Conservation (phyloP, 2,113 vertebrate genomes). For the Circaetus gallicus region DNA sequence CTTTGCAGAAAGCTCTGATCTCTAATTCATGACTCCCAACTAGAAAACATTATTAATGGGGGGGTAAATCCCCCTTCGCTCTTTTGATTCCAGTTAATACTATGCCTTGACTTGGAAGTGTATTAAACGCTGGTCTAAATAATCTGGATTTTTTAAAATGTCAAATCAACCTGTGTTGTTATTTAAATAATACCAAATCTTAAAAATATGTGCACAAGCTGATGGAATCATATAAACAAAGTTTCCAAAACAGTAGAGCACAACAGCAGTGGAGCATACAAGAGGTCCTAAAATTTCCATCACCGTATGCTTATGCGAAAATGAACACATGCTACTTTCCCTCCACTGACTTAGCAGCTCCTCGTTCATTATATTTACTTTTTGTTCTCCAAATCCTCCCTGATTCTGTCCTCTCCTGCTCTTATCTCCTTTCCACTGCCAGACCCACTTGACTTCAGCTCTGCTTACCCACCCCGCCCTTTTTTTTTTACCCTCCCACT, state of each 20-base stretch:
- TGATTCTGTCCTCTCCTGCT: background rate
- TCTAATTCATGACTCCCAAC: background rate
- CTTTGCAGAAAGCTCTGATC: background rate
- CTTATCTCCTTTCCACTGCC: background rate
- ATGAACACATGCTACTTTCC: background rate
- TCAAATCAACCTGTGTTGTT: background rate
- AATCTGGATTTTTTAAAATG: background rate
- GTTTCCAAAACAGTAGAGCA: background rate
- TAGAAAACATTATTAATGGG: background rate
- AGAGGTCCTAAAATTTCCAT: background rate
- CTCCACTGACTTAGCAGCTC: background rate
- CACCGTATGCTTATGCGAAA: background rate
- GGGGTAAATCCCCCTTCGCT: background rate
- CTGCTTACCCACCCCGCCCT: background rate
- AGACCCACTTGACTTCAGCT: background rate
- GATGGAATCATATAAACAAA: background rate
- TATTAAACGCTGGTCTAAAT: background rate
- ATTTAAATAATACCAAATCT: background rate
- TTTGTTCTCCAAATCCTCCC: background rate
- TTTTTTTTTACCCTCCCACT: background rate
- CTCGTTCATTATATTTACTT: background rate
- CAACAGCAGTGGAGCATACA: background rate
- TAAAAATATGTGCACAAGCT: background rate
- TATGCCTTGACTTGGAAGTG: background rate
- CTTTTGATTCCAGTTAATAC: background rate